These are phyloP conservation scores for Drosophila kanapiae DNA, from an alignment of 1,140 invertebrate genomes.

Conservation along the genomic window DNA sequence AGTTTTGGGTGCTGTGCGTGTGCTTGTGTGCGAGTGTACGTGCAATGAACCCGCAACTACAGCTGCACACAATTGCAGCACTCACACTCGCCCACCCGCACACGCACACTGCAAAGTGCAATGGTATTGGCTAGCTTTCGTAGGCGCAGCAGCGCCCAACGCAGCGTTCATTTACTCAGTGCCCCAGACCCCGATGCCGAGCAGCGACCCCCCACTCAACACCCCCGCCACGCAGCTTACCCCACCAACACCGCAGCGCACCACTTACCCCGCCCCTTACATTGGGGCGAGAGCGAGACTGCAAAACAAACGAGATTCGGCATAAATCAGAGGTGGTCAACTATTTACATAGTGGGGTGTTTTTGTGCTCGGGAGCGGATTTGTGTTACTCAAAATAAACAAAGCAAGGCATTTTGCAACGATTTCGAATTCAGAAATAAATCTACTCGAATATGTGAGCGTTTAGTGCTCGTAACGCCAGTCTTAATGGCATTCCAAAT, in stretches of 20 bases:
- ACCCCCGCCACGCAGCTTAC: neutral
- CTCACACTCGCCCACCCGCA: conserved; percentile 24
- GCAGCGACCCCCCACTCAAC: conserved; percentile 20
- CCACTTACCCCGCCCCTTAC: neutral
- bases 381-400: conserved; percentile 38
- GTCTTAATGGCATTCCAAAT: conserved; percentile 2
- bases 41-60: conserved; percentile 75
- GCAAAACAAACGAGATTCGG: conserved; percentile 52
- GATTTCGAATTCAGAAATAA: conserved; percentile 32
- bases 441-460: conserved; percentile 12
- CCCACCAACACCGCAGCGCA: neutral
- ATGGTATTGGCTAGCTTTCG: conserved; percentile 24
- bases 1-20: conserved; percentile 53
- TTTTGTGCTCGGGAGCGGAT: conserved; percentile 32
- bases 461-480: conserved; percentile 14
- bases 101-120: conserved; percentile 14
- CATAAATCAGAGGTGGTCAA: conserved; percentile 54
- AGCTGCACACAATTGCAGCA: conserved; percentile 57
- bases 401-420: conserved; percentile 22
- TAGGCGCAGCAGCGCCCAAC: conserved; percentile 31
- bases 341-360: conserved; percentile 54
- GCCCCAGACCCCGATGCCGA: conserved; percentile 47
- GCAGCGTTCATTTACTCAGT: conserved; percentile 46
- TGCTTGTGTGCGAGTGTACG: conserved; percentile 55
- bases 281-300: conserved; percentile 27